A percentile compares a stretch with the other conserved stretches of the same genome.
Evolutionary conservation across 2,888 invertebrate genomes (phyloP).

Genomic region (Ormyrus pomaceus): DNA sequence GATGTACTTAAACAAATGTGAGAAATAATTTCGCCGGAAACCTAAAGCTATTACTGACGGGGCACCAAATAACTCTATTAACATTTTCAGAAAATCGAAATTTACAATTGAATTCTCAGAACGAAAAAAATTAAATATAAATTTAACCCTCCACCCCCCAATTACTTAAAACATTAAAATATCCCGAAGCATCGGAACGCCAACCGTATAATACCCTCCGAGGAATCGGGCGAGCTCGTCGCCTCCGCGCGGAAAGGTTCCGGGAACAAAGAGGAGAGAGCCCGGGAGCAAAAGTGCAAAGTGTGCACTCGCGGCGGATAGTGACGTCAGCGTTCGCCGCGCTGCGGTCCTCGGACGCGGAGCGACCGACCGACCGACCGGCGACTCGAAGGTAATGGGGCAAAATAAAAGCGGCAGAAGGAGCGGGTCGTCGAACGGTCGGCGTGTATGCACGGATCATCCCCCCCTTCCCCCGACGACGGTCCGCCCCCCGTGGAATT

Average conservation of each 20-base stretch:
- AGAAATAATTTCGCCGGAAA: too few relatives aligned
- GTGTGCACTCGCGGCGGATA: conserved; percentile 66
- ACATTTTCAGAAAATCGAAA: too few relatives aligned
- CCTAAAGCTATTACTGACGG: too few relatives aligned
- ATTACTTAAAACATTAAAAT: conserved; percentile 19
- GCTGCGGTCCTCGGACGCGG: conserved; percentile 7
- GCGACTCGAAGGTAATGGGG: conserved; percentile 60
- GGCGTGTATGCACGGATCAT: conserved; percentile 1
- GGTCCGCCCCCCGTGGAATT: conserved; percentile 40
- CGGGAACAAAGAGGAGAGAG: conserved; percentile 56
- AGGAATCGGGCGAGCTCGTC: background rate
- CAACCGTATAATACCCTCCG: conserved; percentile 27
- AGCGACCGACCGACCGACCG: too few relatives aligned
- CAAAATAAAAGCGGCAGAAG: conserved; percentile 62
- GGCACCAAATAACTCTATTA: too few relatives aligned
- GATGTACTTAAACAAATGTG: too few relatives aligned
- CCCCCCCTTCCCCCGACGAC: too few relatives aligned
- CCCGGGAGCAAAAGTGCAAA: conserved; percentile 69
- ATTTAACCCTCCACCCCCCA: background rate
- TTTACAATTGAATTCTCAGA: too few relatives aligned
- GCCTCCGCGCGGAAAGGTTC: background rate
- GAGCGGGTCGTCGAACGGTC: conserved; percentile 29
- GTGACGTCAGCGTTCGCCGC: conserved; percentile 63
- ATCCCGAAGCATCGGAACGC: background rate
- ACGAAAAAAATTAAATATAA: too few relatives aligned